Percentiles rank a stretch among this genome's conserved stretches.
Evolutionary conservation across 2,888 invertebrate genomes (phyloP).

Genomic region (Eurois occulta): DNA sequence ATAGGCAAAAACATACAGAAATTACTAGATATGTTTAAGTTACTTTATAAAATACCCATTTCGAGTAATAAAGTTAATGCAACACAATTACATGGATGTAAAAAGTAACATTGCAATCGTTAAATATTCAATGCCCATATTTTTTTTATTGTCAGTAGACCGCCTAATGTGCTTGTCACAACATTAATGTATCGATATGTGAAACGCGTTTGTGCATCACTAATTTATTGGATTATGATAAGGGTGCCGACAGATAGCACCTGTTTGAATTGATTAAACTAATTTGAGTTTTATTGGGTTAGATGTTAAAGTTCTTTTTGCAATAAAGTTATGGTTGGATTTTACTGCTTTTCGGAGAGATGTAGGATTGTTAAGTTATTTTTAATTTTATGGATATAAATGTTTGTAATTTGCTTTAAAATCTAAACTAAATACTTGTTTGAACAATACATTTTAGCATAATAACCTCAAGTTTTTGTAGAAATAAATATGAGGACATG

Average conservation of each 20-base stretch:
- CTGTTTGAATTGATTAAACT: conserved; percentile 51
- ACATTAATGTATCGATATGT: conserved; percentile 69
- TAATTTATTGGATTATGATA: conserved; percentile 69
- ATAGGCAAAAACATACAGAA: conserved; percentile 31
- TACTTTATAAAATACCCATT: conserved; percentile 40
- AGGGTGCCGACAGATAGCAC: conserved; percentile 64
- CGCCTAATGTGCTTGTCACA: conserved; percentile 68
- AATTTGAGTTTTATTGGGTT: conserved; percentile 48
- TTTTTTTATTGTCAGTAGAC: conserved; percentile 54
- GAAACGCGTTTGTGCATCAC: conserved; percentile 70
- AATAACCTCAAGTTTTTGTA: background rate
- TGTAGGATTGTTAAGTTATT: conserved; percentile 17
- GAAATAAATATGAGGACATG: background rate
- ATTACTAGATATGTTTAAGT: conserved; percentile 2
- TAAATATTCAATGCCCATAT: conserved; percentile 51
- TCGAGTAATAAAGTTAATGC: conserved; percentile 57
- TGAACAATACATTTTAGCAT: background rate
- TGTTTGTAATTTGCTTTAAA: conserved; percentile 7
- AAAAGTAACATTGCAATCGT: conserved; percentile 42
- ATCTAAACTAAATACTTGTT: background rate
- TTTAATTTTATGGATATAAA: background rate
- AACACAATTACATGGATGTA: conserved; percentile 42
- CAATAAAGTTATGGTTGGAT: conserved; percentile 16
- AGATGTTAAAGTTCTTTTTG: conserved; percentile 41
- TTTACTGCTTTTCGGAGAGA: conserved; percentile 22